Evolutionary conservation across 2,888 invertebrate species (phyloP), one percentile per base, ranked within the genome.

Genomic region (Agrochola circellaris): DNA sequence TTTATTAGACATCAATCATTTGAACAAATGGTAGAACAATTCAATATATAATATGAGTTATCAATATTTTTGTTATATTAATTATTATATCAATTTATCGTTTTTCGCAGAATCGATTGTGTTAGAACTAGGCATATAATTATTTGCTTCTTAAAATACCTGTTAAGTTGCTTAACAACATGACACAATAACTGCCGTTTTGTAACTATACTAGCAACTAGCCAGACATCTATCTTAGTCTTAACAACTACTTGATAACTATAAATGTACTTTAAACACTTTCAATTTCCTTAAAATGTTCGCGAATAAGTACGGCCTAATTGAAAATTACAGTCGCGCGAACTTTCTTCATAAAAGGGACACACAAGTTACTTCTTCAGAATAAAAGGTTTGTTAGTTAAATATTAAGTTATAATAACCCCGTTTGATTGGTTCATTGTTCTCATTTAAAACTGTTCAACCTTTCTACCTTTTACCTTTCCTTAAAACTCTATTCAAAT

Each of bases 1-100:
- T 82, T 82, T 76, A 70, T 81, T 42, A 48, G 26, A 62, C 30
- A 73, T 81, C 76, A 81, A 81, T 83, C 82, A 83, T 48, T 34
- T 70, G 15, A 51, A 66, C 58, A 73, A 56, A 85, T 54, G 51
- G 51, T 51, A 51, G 9, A 23, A 51, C 51, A 51, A 51, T 51
- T 51, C 51, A 51, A 51, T 51, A 51, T 3, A 51, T 23, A 23
- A 23, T 51, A 51, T 23, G 51, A 51, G 20, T 51, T 51, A 51
- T 51, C 20, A 51, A 2, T 23, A 23, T 23, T 8, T 51, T 51
- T 51, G 8, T 23, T 51, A 2, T 8, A 8, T 51, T 20, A n/a
- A n/a, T n/a, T n/a, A n/a, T n/a, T n/a, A n/a, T n/a, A 51, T 51
- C 51, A 51, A 51, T 51, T 51, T 51, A 7, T 51, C 51, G 20